Percentiles rank a stretch among this genome's conserved stretches.
These are phyloP conservation scores for Brachionichthys hirsutus DNA, from an alignment of 2,113 vertebrate species.

Conservation along the genomic window DNA sequence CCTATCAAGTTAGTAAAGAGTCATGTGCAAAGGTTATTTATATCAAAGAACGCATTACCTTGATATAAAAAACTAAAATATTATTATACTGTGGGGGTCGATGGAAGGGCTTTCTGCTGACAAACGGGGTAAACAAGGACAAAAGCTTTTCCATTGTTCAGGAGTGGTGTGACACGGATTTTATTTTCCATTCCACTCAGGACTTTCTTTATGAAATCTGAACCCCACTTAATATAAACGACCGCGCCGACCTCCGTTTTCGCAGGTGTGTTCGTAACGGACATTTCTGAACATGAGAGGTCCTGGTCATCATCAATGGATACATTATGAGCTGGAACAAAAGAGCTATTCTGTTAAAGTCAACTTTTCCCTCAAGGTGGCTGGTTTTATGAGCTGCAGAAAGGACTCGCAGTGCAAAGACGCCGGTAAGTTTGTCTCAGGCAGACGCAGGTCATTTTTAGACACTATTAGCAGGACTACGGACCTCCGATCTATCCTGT, in stretches of 20 bases:
- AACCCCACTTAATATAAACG: conserved; percentile 4
- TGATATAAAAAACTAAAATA: too few species aligned
- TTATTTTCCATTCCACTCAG: neutral
- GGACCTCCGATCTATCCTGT: neutral
- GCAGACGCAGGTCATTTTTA: conserved; percentile 11
- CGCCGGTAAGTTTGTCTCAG: neutral
- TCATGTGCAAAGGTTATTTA: neutral
- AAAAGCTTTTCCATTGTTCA: too few species aligned
- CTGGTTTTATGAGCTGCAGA: neutral
- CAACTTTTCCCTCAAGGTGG: too few species aligned
- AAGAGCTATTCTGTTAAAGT: conserved; percentile 43
- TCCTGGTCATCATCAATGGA: conserved; percentile 43
- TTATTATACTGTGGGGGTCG: too few species aligned
- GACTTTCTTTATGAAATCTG: neutral
- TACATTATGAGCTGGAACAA: conserved; percentile 49
- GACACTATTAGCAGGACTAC: neutral
- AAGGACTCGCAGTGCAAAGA: conserved; percentile 1
- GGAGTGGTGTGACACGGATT: too few species aligned
- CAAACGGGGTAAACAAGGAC: too few species aligned
- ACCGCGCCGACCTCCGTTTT: conserved; percentile 7
- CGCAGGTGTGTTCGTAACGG: conserved; percentile 54
- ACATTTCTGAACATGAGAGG: conserved; percentile 47
- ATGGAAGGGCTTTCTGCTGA: too few species aligned
- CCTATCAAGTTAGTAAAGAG: conserved; percentile 5
- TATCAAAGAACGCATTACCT: too few species aligned